phyloP scores from a whole-genome alignment of 2,888 invertebrate species.

The Byasa hedistus region DNA sequence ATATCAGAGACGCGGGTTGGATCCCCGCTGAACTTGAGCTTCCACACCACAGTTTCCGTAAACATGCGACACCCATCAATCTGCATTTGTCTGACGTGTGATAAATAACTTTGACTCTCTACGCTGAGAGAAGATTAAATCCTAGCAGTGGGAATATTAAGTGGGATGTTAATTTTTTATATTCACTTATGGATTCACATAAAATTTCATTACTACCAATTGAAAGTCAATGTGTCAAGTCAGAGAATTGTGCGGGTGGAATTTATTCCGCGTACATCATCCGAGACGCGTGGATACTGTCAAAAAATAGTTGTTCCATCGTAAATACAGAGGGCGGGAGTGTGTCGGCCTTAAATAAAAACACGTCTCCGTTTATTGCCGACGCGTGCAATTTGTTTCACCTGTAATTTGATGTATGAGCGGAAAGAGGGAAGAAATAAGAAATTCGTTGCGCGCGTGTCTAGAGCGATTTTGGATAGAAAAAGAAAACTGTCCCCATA shows the following conservation, averaged over 20 bases:
- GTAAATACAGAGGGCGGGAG: slow-evolving; percentile 46
- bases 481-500: slow-evolving; percentile 6
- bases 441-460: slow-evolving; percentile 26
- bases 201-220: no score
- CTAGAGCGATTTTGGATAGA: slow-evolving; percentile 24
- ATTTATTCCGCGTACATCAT: slow-evolving; percentile 6
- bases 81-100: no score
- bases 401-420: slow-evolving; percentile 69
- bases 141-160: no score
- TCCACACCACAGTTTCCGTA: no score
- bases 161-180: no score
- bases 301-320: slow-evolving; percentile 30
- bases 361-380: slow-evolving; percentile 60
- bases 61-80: no score
- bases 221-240: no score
- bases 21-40: no score
- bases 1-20: no score
- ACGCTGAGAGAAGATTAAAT: no score
- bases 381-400: slow-evolving; percentile 61
- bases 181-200: no score
- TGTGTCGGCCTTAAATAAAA: slow-evolving; percentile 59
- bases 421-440: slow-evolving; percentile 36
- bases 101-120: no score
- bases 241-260: not conserved
- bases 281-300: slow-evolving; percentile 21